Conservation (phyloP, 2,888 invertebrate genomes). For the Dynastes grantii region DNA sequence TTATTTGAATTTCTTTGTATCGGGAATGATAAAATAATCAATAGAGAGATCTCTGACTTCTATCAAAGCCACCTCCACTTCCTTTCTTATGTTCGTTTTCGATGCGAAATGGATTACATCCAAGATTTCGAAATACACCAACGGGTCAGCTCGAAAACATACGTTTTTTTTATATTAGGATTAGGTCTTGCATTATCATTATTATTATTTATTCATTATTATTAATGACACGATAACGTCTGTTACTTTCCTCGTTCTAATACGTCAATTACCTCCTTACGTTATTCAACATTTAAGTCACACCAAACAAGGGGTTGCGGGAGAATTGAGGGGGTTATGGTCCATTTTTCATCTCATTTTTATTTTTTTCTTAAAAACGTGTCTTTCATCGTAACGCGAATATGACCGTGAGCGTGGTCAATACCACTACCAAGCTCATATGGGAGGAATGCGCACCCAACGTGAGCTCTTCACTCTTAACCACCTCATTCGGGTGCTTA, state of each 20-base stretch:
- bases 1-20: no score
- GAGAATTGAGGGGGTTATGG: slow-evolving; percentile 5
- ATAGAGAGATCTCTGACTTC: no score
- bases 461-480: slow-evolving; percentile 93
- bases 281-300: slow-evolving; percentile 19
- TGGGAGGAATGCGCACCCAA: slow-evolving; percentile 71
- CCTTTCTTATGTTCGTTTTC: neutral
- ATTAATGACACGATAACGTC: slow-evolving; percentile 40
- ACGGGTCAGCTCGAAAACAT: slow-evolving; percentile 51
- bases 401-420: slow-evolving; percentile 60
- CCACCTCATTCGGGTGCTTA: slow-evolving; percentile 92
- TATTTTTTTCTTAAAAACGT: neutral
- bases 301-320: slow-evolving; percentile 3
- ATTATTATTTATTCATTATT: slow-evolving; percentile 23
- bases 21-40: no score
- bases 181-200: slow-evolving; percentile 46
- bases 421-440: slow-evolving; percentile 60
- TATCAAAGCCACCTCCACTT: no score
- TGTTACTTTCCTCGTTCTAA: neutral
- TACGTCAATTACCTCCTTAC: neutral
- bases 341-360: neutral
- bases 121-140: neutral
- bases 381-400: slow-evolving; percentile 66
- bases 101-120: neutral
- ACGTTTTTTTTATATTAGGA: slow-evolving; percentile 62